Conservation (phyloP, 2,113 vertebrate species). For the Stigmatopora nigra region DNA sequence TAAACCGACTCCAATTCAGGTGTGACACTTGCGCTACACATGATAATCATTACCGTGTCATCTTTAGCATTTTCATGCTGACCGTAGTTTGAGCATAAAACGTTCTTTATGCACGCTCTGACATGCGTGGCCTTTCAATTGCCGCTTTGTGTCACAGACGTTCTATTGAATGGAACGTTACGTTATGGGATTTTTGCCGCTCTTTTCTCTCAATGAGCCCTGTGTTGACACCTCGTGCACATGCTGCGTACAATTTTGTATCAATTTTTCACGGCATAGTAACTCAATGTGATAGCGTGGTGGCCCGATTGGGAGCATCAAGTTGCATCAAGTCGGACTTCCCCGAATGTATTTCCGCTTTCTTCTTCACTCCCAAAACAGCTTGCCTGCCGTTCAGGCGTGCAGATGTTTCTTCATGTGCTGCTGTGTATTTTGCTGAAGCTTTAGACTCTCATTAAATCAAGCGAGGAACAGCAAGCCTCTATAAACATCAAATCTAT, state of each 20-base stretch:
- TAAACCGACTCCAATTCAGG: not conserved
- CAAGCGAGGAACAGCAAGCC: slow-evolving; percentile 63
- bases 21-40: not conserved
- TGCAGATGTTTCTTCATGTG: slow-evolving; percentile 9
- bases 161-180: slow-evolving; percentile 25
- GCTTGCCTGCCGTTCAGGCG: slow-evolving; percentile 46
- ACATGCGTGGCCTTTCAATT: slow-evolving; percentile 1
- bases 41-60: not conserved
- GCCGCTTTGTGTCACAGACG: slow-evolving; percentile 4
- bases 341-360: slow-evolving; percentile 32
- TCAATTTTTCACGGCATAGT: slow-evolving; percentile 24
- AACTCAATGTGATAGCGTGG: slow-evolving; percentile 14
- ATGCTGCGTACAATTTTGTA: slow-evolving; percentile 28
- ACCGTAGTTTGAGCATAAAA: not conserved
- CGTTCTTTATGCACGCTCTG: not conserved
- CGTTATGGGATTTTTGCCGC: slow-evolving; percentile 12
- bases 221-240: slow-evolving; percentile 3
- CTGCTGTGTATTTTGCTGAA: slow-evolving; percentile 58
- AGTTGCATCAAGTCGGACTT: slow-evolving; percentile 37
- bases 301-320: slow-evolving; percentile 38
- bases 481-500: slow-evolving; percentile 73
- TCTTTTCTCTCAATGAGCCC: slow-evolving; percentile 5
- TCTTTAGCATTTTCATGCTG: not conserved
- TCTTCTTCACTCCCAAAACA: slow-evolving; percentile 26
- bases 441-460: slow-evolving; percentile 71